A percentile compares a stretch with the other conserved stretches of the same genome.
These are phyloP conservation scores for Pomacea maculata DNA, from an alignment of 1,140 invertebrate genomes.

Conservation along the genomic window DNA sequence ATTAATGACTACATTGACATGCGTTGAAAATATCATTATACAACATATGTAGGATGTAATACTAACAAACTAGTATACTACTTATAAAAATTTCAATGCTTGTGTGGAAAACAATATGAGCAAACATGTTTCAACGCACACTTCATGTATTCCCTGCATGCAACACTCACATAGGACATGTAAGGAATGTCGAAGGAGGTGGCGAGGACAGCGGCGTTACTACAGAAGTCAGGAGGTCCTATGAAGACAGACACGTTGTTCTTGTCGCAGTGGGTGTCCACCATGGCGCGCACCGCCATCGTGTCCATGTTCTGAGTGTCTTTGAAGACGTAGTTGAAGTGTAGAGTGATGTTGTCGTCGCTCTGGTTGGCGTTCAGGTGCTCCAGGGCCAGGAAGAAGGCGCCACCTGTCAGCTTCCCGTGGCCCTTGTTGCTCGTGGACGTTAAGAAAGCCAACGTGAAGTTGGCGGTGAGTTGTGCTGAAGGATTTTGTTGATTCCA, in stretches of 20 bases:
- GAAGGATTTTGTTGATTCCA: background rate
- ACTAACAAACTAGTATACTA: no score
- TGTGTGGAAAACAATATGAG: no score
- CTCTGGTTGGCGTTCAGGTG: slow-evolving; percentile 79
- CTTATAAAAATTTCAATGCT: no score
- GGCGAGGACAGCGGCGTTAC: slow-evolving; percentile 90
- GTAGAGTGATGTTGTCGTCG: background rate
- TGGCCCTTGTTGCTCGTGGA: slow-evolving; percentile 25
- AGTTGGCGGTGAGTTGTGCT: background rate
- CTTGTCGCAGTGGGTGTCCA: slow-evolving; percentile 56
- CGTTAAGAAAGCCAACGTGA: slow-evolving; percentile 31
- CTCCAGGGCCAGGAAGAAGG: slow-evolving; percentile 81
- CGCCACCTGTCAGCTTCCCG: slow-evolving; percentile 71
- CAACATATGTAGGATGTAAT: no score
- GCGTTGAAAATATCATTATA: no score
- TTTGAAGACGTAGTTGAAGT: slow-evolving; percentile 74
- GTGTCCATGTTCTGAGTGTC: slow-evolving; percentile 90
- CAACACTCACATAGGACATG: slow-evolving; percentile 89
- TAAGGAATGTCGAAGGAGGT: slow-evolving; percentile 93
- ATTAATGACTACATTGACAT: no score
- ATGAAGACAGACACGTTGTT: slow-evolving; percentile 89
- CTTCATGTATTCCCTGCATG: no score
- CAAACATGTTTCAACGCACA: no score
- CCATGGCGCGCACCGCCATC: slow-evolving; percentile 54
- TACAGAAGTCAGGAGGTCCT: slow-evolving; percentile 91